Evolutionary conservation across 1,140 invertebrate species (phyloP), one percentile per base, ranked within the genome.

Genomic region (Stegodyphus mimosarum): DNA sequence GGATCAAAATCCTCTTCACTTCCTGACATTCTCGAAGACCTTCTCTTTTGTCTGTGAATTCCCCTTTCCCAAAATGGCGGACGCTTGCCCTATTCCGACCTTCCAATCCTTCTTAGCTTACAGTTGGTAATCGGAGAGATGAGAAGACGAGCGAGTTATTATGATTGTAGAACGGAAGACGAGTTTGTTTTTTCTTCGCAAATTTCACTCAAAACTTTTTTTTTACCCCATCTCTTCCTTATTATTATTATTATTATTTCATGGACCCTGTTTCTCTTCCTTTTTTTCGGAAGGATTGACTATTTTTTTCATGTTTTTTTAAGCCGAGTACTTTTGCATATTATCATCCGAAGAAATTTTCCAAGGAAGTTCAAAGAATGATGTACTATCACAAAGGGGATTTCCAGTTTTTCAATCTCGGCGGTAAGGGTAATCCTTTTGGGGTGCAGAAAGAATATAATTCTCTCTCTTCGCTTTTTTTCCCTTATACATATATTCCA

Each of bases 1-100:
- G 73, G 73, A 75, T 75, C 73, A 75, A 75, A 75, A 75, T 63
- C 73, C 73, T 75, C 17, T 63, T 75, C 75, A 66, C 66, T 77
- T 77, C 75, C 75, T 77, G 75, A 77, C 33, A 49, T 15, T 4
- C 55, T 15, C 10, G 33, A 49, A 10, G 33, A n/a, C 63, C 33
- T 77, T 74, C 33, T 33, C 33, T 33, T 33, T 33, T 33, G 33
- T 33, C 49, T 73, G n/a, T 50, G 17, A 6, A 13, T 48, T 18
- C 49, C 48, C 60, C 66, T 67, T 67, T 18, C 64, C 15, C 48
- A 75, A 77, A 77, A 77, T 77, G 75, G 63, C 49, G 75, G n/a
- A 52, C 49, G 10, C 49, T 49, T 49, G 6, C 69, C 49, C 17
- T 50, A 17, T 33, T 13, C 7, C 69, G 69, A 71, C 69, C 69